Conservation (phyloP, 53 echinoderm and acorn worm species). For the Luidia sarsii region DNA sequence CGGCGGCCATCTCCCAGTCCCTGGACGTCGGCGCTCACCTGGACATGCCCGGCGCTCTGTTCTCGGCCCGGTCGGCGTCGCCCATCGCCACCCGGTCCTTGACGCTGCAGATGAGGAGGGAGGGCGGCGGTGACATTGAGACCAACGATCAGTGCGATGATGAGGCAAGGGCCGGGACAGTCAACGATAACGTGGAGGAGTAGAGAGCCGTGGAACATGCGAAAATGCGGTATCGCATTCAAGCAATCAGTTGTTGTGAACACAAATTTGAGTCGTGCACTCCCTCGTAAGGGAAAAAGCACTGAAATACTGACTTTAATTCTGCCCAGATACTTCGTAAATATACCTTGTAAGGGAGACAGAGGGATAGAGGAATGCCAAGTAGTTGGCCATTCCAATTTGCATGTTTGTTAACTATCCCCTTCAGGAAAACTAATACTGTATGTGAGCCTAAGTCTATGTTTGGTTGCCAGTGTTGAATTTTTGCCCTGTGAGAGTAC, state of each 20-base stretch:
- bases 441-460: too few species aligned
- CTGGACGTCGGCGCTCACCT: neutral
- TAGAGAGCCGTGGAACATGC: neutral
- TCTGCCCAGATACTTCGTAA: too few species aligned
- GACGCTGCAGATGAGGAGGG: constrained; percentile 36
- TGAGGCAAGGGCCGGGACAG: constrained; percentile 37
- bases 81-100: constrained; percentile 32
- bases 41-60: neutral
- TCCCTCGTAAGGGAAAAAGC: too few species aligned
- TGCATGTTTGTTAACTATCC: too few species aligned
- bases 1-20: neutral
- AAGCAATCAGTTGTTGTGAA: neutral
- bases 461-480: too few species aligned
- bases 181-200: constrained; percentile 39
- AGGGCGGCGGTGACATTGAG: constrained; percentile 12
- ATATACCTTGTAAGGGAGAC: too few species aligned
- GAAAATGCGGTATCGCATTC: neutral
- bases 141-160: constrained; percentile 32
- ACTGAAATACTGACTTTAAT: too few species aligned
- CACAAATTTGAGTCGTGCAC: neutral
- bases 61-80: constrained; percentile 12
- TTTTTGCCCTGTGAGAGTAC: too few species aligned
- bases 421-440: too few species aligned
- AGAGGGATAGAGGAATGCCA: too few species aligned
- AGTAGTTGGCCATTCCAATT: too few species aligned